Evolutionary conservation across 2,113 vertebrate genomes (phyloP).

Genomic region (Hyla sarda): DNA sequence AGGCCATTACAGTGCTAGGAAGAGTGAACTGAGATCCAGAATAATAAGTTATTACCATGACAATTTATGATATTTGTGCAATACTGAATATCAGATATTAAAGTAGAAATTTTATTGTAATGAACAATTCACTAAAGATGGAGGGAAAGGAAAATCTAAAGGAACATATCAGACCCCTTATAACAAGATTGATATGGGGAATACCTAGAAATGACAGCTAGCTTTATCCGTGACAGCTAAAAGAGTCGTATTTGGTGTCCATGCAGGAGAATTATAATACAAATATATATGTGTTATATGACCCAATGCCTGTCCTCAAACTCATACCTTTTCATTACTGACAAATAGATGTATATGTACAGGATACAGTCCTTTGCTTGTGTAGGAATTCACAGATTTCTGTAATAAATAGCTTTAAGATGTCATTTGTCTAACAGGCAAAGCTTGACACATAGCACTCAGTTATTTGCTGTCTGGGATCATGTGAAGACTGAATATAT

Average conservation of each 20-base stretch:
- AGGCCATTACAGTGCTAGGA: background rate
- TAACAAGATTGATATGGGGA: constrained; percentile 6
- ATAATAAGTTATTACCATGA: background rate
- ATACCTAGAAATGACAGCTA: background rate
- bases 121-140: background rate
- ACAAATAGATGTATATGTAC: background rate
- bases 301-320: background rate
- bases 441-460: background rate
- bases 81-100: background rate
- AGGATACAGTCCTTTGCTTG: background rate
- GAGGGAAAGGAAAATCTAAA: background rate
- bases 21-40: background rate
- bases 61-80: background rate
- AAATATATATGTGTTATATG: background rate
- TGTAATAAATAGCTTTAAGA: background rate
- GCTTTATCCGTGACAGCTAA: background rate
- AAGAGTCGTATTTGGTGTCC: background rate
- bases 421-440: background rate
- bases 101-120: background rate
- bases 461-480: background rate
- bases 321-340: background rate
- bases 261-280: background rate
- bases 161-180: background rate
- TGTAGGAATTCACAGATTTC: background rate
- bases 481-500: too few relatives aligned